These are phyloP conservation scores for Trichonephila inaurata DNA, from an alignment of 1,140 invertebrate genomes.

Conservation along the genomic window DNA sequence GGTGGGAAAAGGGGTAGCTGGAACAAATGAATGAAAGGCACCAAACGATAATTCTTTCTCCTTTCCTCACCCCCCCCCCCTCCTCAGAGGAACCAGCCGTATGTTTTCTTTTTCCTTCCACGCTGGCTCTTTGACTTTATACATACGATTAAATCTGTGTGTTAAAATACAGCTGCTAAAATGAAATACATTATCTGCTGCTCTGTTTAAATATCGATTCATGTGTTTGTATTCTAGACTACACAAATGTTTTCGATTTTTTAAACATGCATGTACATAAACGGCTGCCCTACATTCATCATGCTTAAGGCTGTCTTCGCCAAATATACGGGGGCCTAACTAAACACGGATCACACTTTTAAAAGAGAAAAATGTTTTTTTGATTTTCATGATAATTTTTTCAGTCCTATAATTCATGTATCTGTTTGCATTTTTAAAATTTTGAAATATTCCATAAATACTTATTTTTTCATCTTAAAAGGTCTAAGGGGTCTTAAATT, in stretches of 20 bases:
- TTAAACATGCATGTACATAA: too few relatives aligned
- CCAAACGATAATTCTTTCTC: not conserved
- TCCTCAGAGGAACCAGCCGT: not conserved
- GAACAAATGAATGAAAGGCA: constrained; percentile 2
- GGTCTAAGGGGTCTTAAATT: too few relatives aligned
- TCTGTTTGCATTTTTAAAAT: too few relatives aligned
- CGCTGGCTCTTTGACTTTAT: not conserved
- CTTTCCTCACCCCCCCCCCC: not conserved
- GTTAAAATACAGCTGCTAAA: not conserved
- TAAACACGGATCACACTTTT: too few relatives aligned
- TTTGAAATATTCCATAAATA: too few relatives aligned
- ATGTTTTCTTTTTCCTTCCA: not conserved
- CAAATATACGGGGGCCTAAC: too few relatives aligned
- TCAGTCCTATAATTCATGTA: too few relatives aligned
- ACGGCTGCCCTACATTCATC: too few relatives aligned
- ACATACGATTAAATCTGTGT: not conserved
- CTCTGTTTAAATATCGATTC: not conserved
- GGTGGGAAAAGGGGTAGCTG: constrained; percentile 24
- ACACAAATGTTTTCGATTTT: not conserved
- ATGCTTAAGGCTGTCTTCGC: too few relatives aligned
- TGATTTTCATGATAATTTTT: too few relatives aligned
- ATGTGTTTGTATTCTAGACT: not conserved
- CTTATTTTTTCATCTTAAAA: too few relatives aligned
- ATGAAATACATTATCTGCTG: not conserved
- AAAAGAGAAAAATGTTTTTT: too few relatives aligned